Conservation (phyloP, 1,140 invertebrate genomes). For the Drosophila bifasciata region DNA sequence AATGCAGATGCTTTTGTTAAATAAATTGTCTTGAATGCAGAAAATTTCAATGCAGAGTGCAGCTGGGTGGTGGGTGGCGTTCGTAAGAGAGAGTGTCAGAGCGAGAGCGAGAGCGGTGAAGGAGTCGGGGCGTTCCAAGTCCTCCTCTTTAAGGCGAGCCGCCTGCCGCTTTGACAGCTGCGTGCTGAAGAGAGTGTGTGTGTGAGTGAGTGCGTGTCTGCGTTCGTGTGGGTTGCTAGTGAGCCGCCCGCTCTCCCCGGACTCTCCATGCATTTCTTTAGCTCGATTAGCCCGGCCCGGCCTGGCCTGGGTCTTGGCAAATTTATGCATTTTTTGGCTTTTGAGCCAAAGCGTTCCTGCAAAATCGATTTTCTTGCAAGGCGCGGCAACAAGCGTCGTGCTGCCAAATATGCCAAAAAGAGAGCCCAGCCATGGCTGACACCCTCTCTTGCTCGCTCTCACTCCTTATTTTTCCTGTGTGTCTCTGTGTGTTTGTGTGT, state of each 20-base stretch:
- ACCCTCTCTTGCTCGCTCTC: conserved; percentile 40
- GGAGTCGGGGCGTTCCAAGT: conserved; percentile 13
- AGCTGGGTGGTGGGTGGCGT: conserved; percentile 30
- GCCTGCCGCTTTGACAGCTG: conserved; percentile 40
- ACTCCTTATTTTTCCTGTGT: conserved; percentile 20
- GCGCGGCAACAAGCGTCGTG: conserved; percentile 76
- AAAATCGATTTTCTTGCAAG: conserved; percentile 80
- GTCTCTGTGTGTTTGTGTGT: conserved; percentile 15
- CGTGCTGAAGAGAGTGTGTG: conserved; percentile 28
- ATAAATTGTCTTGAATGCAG: conserved; percentile 62
- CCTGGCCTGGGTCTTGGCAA: too few species aligned
- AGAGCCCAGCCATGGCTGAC: conserved; percentile 34
- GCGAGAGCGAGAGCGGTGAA: conserved; percentile 3
- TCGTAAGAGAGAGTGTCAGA: background rate
- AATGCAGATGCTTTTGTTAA: conserved; percentile 64
- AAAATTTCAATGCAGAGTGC: conserved; percentile 35
- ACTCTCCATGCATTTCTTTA: conserved; percentile 32
- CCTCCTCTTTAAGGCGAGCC: conserved; percentile 13
- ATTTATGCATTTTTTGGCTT: conserved; percentile 70
- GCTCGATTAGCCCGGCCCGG: conserved; percentile 44
- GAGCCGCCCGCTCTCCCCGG: conserved; percentile 14
- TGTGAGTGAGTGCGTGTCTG: conserved; percentile 23
- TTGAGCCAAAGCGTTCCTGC: conserved; percentile 37
- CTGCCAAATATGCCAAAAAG: conserved; percentile 49
- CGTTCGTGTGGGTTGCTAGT: conserved; percentile 25